phyloP scores from a whole-genome alignment of 2,888 invertebrate species.

The Synergus itoensis region DNA sequence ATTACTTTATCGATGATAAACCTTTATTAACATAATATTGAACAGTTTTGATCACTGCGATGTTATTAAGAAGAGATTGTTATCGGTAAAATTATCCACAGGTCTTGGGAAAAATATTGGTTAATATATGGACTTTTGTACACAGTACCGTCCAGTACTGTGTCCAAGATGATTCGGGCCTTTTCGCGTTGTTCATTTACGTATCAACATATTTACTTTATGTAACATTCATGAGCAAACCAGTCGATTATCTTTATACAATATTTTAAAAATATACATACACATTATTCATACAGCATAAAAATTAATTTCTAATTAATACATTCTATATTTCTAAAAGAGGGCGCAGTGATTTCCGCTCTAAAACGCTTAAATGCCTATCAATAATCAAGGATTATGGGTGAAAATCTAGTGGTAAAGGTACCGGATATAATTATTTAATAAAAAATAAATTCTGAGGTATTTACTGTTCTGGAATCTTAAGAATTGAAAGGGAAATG shows the following conservation, averaged over 20 bases:
- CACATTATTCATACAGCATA: constrained; percentile 66
- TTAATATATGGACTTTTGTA: constrained; percentile 9
- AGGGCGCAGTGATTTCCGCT: constrained; percentile 5
- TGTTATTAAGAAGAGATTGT: constrained; percentile 31
- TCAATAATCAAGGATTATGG: neutral
- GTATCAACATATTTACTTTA: constrained; percentile 40
- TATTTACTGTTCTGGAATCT: constrained; percentile 14
- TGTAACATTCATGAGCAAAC: constrained; percentile 55
- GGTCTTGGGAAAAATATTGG: neutral
- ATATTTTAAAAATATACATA: constrained; percentile 63
- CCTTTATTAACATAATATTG: constrained; percentile 40
- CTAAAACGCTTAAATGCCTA: constrained; percentile 26
- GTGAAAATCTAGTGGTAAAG: neutral
- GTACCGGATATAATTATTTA: neutral
- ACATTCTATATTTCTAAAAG: constrained; percentile 43
- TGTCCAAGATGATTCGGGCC: constrained; percentile 5
- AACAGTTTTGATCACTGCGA: constrained; percentile 33
- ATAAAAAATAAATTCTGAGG: constrained; percentile 22
- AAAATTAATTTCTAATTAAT: constrained; percentile 62
- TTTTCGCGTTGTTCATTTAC: constrained; percentile 27
- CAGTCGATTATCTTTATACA: constrained; percentile 60
- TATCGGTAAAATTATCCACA: constrained; percentile 30
- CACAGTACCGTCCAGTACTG: neutral
- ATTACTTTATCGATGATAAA: constrained; percentile 40
- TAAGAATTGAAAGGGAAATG: neutral